Base-by-base conservation (phyloP, 2,888 invertebrate species). In the Ophonus ardosiacus region DNA sequence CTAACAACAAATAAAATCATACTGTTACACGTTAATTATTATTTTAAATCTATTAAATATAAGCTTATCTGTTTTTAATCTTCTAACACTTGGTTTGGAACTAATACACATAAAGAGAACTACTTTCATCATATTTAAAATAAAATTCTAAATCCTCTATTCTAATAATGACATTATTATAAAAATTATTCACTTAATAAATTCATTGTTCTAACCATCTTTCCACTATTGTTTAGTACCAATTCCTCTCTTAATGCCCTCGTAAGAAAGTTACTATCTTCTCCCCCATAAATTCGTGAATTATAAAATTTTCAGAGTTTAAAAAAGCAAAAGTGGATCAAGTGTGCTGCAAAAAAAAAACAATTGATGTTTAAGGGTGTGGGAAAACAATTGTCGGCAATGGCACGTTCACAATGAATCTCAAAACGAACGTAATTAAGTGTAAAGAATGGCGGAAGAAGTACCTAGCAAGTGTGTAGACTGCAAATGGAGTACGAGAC, bases 321-420 rank as follows among this genome's bases (percentile, higher is more conserved):
- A 17, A 63, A 63, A 24, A 17, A 63, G 21, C 24, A 21, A 21
- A 63, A 21, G 63, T 13, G 10, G 59, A 15, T 59, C 59, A 31
- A 31, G 31, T 31, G 31, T 24, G 63, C 63, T 21, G 63, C 18
- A 63, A 21, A 63, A 63, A 61, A 18, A 63, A 13, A 63, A 40
- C 43, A 71, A 71, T 71, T 71, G 71, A 71, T 71, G 31, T 21
- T 15, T 15, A 24, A 71, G 40, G 15, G 71, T 71, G 18, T 43
- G 71, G n/a, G 71, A 6, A 71, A 71, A 71, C 71, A 71, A 71
- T 71, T 43, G 71, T 40, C 38, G 38, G 31, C 15, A 71, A 71
- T 71, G 40, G 71, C 71, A 43, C 71, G 71, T 71, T 71, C 71
- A 71, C 71, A 71, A 71, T 71, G 71, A 71, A 71, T 71, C 71